Evolutionary conservation across 2,797 vertebrate species (phyloP).

Genomic region (Enteromius fasciolatus): DNA sequence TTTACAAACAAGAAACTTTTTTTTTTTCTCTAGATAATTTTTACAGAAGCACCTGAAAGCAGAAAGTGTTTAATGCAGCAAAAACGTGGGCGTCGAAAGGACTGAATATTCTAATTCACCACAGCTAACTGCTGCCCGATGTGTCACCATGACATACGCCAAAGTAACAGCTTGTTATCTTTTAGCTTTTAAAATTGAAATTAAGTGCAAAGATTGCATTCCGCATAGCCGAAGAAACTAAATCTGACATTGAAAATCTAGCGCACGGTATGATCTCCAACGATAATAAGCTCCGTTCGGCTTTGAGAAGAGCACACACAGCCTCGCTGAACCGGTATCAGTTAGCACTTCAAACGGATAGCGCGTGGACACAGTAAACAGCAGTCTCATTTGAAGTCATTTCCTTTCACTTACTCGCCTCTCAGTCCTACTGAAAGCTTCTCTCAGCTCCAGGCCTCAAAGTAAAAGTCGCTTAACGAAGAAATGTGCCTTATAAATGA

Average conservation of each 20-base stretch:
- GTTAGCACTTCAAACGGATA: slow-evolving; percentile 73
- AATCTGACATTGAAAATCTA: slow-evolving; percentile 35
- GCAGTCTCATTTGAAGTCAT: slow-evolving; percentile 68
- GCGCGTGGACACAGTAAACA: slow-evolving; percentile 76
- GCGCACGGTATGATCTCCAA: slow-evolving; percentile 6
- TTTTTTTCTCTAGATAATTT: neutral
- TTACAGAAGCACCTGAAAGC: neutral
- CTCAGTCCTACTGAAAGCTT: slow-evolving; percentile 72
- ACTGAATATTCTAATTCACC: slow-evolving; percentile 3
- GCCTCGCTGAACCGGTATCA: slow-evolving; percentile 68
- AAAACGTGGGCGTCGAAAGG: neutral
- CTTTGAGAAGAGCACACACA: slow-evolving; percentile 66
- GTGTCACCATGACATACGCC: neutral
- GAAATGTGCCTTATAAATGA: neutral
- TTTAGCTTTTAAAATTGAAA: slow-evolving; percentile 38
- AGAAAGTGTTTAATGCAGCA: neutral
- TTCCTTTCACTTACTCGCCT: slow-evolving; percentile 74
- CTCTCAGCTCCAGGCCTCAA: slow-evolving; percentile 52
- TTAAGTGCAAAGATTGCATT: slow-evolving; percentile 35
- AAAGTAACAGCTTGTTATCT: slow-evolving; percentile 18
- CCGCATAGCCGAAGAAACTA: neutral
- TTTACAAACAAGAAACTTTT: neutral
- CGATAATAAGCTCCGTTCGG: slow-evolving; percentile 41
- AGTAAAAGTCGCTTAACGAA: slow-evolving; percentile 18
- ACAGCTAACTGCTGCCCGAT: neutral